These are phyloP conservation scores for Ctenodactylus gundi DNA, from an alignment of 2,113 vertebrate species.

Conservation along the genomic window DNA sequence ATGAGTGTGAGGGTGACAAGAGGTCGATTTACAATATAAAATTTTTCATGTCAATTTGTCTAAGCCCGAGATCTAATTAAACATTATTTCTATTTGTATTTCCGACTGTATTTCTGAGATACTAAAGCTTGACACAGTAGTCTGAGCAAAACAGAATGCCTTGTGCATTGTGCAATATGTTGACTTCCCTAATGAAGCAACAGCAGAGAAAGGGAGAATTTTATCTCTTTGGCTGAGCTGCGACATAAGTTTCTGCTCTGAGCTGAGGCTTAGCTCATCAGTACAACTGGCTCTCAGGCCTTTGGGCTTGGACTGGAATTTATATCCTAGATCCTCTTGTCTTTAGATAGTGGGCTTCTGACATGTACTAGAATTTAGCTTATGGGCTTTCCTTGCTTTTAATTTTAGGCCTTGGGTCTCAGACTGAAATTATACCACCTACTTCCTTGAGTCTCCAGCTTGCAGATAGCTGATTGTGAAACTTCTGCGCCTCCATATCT, in stretches of 20 bases:
- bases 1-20: neutral
- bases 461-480: neutral
- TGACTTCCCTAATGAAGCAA: neutral
- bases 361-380: neutral
- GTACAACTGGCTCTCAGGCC: neutral
- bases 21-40: neutral
- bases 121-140: conserved; percentile 21
- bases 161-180: conserved; percentile 12
- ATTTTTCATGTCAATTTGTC: neutral
- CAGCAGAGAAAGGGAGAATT: neutral
- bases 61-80: neutral
- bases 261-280: neutral
- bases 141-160: conserved; percentile 14
- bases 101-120: conserved; percentile 10
- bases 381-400: neutral
- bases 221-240: neutral
- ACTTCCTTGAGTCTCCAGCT: neutral
- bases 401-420: neutral
- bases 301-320: neutral
- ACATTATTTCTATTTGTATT: too few species aligned
- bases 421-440: neutral
- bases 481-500: neutral
- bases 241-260: neutral
- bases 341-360: neutral
- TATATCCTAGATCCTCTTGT: neutral